Evolutionary conservation across 2,113 vertebrate genomes (phyloP), one percentile per base, ranked within the genome.

Genomic region (Hyperoodon ampullatus): DNA sequence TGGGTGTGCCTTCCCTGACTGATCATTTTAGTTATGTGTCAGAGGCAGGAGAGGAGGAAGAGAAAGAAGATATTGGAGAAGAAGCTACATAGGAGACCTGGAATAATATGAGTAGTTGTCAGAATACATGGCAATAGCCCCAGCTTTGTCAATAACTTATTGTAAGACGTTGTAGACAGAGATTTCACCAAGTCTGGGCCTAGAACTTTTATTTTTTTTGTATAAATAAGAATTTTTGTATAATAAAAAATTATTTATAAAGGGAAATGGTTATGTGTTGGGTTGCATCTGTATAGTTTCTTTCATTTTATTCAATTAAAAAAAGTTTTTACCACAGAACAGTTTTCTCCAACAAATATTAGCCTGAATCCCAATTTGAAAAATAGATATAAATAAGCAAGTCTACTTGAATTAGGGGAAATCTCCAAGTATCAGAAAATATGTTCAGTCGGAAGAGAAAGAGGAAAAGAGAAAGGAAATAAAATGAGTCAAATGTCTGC

Each of bases 11-110:
- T 90, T 35, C 74, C 35, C 5, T 87, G 58, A 89, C 39, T 86
- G 92, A 70, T 96, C 23, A 61, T 87, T 95, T 95, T 96, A 95
- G 97, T 94, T 97, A 94, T 74, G 85, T 93, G 83, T 88, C 42
- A 93, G 50, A 11, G 7, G 12, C 24, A 90, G 18, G 13, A 82
- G 19, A 87, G n/a, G 58, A 93, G 53, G 61, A 89, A 70, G 33
- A 84, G 68, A 75, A 90, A 78, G 72, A 93, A 84, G 60, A 84
- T 53, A 42, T 1, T 88, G 61, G 65, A 83, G 16, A 93, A 95
- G 65, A 68, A 75, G 35, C 19, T 70, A 65, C 21, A 21, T 0
- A 61, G 33, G 55, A 63, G n/a, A 58, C 14, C 15, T 75, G 24
- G 68, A 78, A 28, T 68, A 21, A 86, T 65, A 12, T 50, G 3